These are phyloP conservation scores for Drosophila miranda DNA, from an alignment of 1,140 invertebrate species.

Conservation along the genomic window DNA sequence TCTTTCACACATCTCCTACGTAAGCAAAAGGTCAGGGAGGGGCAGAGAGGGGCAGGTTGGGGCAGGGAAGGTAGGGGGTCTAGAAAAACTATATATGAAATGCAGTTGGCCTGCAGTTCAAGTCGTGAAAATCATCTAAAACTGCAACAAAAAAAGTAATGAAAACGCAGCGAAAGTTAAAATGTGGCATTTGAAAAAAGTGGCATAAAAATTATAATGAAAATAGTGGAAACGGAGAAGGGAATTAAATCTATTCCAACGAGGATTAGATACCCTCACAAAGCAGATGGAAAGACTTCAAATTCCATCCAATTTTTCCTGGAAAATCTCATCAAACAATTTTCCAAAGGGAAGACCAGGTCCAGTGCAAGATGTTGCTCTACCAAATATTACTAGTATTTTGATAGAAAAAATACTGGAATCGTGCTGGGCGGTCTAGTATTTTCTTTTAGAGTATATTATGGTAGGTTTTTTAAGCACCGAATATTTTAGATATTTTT, in stretches of 20 bases:
- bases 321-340: too few species aligned
- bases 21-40: background rate
- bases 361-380: too few species aligned
- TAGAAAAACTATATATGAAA: slow-evolving; percentile 8
- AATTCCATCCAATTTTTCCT: too few species aligned
- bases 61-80: background rate
- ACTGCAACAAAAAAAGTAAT: slow-evolving; percentile 22
- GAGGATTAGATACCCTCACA: slow-evolving; percentile 10
- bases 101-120: slow-evolving; percentile 22
- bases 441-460: too few species aligned
- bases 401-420: too few species aligned
- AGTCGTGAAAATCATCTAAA: slow-evolving; percentile 34
- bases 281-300: too few species aligned
- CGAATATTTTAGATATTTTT: too few species aligned
- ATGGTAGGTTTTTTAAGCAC: too few species aligned
- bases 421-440: too few species aligned
- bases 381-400: too few species aligned
- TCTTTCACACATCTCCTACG: slow-evolving; percentile 53
- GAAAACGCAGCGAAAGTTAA: slow-evolving; percentile 27
- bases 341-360: too few species aligned
- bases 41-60: background rate
- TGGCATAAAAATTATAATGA: slow-evolving; percentile 7
- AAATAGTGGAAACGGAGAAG: background rate
- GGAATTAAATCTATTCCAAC: background rate
- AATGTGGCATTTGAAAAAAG: slow-evolving; percentile 31